Conservation (phyloP, 1,140 invertebrate species). For the Melanaphis sacchari region DNA sequence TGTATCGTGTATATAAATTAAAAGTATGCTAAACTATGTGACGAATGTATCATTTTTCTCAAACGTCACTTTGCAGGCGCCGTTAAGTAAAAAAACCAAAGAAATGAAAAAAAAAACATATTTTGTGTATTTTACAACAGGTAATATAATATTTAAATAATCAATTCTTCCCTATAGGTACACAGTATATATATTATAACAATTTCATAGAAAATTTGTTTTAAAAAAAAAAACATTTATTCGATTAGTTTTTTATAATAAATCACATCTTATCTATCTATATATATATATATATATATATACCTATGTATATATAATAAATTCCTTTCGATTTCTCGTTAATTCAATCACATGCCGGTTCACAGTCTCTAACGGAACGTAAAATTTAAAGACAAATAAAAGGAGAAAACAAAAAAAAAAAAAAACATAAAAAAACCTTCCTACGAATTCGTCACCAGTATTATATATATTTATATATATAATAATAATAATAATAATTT, state of each 20-base stretch:
- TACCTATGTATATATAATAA: neutral
- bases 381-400: slow-evolving; percentile 13
- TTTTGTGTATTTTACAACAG: neutral
- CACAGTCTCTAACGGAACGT: neutral
- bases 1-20: neutral
- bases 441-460: neutral
- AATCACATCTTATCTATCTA: neutral
- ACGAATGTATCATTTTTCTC: neutral
- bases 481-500: neutral
- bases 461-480: too few relatives aligned
- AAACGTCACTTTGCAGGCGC: neutral
- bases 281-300: neutral
- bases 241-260: neutral
- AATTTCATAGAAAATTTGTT: neutral
- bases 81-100: neutral
- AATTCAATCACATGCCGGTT: neutral
- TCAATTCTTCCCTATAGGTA: neutral
- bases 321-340: slow-evolving; percentile 14
- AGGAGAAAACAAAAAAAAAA: neutral
- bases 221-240: neutral
- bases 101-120: neutral
- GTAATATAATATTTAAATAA: slow-evolving; percentile 17
- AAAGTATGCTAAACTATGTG: neutral
- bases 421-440: neutral
- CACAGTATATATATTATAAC: slow-evolving; percentile 13